Percentiles rank a stretch among this genome's conserved stretches.
Conservation (phyloP, 2,113 vertebrate species). For the Ellobius talpinus region DNA sequence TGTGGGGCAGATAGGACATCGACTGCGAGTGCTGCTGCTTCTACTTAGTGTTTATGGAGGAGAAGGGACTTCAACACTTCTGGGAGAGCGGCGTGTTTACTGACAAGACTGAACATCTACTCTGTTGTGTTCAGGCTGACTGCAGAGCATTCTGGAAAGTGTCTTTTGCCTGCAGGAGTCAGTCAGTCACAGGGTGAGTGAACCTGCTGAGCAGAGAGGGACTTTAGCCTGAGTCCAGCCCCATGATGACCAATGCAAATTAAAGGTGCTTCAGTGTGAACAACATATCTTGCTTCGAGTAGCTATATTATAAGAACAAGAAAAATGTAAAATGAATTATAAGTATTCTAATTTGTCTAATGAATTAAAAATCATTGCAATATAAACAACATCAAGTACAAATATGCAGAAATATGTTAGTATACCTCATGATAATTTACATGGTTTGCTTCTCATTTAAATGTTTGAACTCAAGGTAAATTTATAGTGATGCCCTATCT, state of each 20-base stretch:
- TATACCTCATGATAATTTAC: neutral
- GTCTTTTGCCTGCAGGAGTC: neutral
- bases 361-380: neutral
- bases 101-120: neutral
- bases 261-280: neutral
- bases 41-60: neutral
- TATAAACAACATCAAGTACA: neutral
- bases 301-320: neutral
- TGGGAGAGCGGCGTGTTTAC: neutral
- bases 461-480: neutral
- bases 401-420: neutral
- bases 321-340: neutral
- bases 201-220: neutral
- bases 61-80: neutral
- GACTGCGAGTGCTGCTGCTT: neutral
- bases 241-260: neutral
- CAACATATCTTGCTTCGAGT: neutral
- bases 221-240: too few relatives aligned
- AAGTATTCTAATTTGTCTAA: neutral
- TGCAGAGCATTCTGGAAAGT: neutral
- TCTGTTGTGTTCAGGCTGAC: neutral
- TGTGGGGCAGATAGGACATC: neutral
- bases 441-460: neutral
- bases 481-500: neutral
- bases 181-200: neutral